Evolutionary conservation across 2,888 invertebrate species (phyloP).

Genomic region (Syrista parreyssii): DNA sequence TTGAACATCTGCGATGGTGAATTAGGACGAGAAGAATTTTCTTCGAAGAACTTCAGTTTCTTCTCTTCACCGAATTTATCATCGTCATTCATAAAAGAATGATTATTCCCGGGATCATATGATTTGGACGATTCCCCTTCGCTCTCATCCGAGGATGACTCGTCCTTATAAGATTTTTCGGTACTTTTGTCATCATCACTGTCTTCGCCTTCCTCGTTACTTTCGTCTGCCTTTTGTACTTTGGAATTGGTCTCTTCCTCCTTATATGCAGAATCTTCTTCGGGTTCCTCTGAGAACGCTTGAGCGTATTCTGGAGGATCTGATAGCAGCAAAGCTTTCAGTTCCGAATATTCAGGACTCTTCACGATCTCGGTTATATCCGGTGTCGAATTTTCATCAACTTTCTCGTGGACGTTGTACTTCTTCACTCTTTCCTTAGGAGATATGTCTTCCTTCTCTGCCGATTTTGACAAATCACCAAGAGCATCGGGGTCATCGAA

Average conservation of each 20-base stretch:
- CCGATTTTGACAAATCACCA: background rate
- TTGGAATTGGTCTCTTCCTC: constrained; percentile 19
- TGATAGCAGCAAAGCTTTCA: constrained; percentile 36
- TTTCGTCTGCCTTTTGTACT: constrained; percentile 22
- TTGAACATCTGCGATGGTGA: constrained; percentile 55
- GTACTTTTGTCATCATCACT: constrained; percentile 1
- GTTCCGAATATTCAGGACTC: constrained; percentile 65
- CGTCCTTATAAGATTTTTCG: constrained; percentile 16
- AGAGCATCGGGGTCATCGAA: too few relatives aligned
- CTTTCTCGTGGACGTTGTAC: constrained; percentile 38
- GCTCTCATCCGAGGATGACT: constrained; percentile 13
- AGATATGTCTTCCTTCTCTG: background rate
- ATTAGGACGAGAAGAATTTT: constrained; percentile 39
- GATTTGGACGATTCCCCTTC: constrained; percentile 7
- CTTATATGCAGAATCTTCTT: constrained; percentile 13
- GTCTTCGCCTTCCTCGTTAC: constrained; percentile 19
- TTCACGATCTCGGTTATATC: constrained; percentile 68
- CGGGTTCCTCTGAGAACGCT: constrained; percentile 29
- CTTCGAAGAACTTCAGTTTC: constrained; percentile 33
- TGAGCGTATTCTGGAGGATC: constrained; percentile 41
- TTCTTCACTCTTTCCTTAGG: constrained; percentile 7
- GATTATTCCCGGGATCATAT: too few relatives aligned
- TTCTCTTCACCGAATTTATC: constrained; percentile 27
- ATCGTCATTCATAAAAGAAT: background rate
- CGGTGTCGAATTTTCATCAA: constrained; percentile 25